These are phyloP conservation scores for Chionodraco myersi DNA, from an alignment of 2,113 vertebrate genomes.

Conservation along the genomic window DNA sequence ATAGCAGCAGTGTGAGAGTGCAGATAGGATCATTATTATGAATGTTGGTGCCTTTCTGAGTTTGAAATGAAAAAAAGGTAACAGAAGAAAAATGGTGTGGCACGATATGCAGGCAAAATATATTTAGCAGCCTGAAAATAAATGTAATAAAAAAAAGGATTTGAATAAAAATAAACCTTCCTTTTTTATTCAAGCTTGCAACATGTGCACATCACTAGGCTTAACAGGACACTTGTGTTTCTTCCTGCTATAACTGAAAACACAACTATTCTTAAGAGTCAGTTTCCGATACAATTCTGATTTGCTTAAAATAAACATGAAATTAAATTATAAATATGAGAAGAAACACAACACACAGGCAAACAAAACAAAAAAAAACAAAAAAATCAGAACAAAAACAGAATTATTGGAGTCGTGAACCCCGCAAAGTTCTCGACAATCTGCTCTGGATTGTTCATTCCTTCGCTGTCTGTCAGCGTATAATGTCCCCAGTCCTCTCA, in stretches of 20 bases:
- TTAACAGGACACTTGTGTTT: not conserved
- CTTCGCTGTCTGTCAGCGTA: too few relatives aligned
- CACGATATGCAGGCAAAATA: not conserved
- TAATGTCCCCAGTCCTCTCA: too few relatives aligned
- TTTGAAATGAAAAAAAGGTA: not conserved
- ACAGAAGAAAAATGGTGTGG: not conserved
- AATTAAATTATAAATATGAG: not conserved
- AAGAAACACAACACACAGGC: not conserved
- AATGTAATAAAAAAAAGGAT: not conserved
- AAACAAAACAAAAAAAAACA: too few relatives aligned
- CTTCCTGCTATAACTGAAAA: not conserved
- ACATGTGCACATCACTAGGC: not conserved
- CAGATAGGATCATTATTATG: slow-evolving; percentile 20
- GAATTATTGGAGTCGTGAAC: too few relatives aligned
- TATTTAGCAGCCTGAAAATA: too few relatives aligned
- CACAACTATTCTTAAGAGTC: not conserved
- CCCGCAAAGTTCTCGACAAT: too few relatives aligned
- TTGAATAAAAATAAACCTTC: too few relatives aligned
- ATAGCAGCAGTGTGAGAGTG: slow-evolving; percentile 26
- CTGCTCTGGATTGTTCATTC: too few relatives aligned
- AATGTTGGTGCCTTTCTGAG: not conserved
- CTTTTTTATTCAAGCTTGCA: not conserved
- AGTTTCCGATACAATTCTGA: not conserved
- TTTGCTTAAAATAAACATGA: not conserved
- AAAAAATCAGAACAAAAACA: too few relatives aligned